These are phyloP conservation scores for Haliaeetus leucogaster DNA, from an alignment of 2,113 vertebrate species.

Conservation along the genomic window DNA sequence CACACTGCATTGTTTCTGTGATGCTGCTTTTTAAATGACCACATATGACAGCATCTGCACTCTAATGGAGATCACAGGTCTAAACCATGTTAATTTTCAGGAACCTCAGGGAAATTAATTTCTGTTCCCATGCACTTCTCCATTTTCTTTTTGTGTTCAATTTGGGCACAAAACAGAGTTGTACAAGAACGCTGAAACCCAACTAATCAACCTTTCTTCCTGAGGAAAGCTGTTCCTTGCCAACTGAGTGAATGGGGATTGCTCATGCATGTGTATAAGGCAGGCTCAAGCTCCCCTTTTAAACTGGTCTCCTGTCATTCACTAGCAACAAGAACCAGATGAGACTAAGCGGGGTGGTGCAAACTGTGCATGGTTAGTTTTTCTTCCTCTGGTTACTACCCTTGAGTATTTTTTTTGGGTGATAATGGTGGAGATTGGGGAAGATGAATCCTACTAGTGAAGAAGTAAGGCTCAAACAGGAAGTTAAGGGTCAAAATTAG, in stretches of 20 bases:
- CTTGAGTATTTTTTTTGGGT: background rate
- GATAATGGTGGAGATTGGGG: background rate
- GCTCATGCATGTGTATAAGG: fast-evolving
- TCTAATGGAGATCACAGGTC: background rate
- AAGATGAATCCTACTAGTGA: background rate
- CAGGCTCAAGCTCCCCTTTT: background rate
- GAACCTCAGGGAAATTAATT: background rate
- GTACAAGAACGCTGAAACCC: background rate
- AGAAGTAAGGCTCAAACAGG: background rate
- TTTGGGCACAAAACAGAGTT: background rate
- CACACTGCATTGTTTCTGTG: background rate
- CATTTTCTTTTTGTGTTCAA: background rate
- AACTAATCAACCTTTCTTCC: background rate
- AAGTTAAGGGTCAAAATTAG: background rate
- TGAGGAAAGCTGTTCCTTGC: background rate
- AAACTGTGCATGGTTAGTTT: background rate
- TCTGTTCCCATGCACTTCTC: background rate
- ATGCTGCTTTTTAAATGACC: background rate
- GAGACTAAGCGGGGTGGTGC: background rate
- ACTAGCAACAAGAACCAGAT: background rate
- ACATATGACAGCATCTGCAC: background rate
- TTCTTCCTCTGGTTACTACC: background rate
- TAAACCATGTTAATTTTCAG: background rate
- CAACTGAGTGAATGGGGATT: fast-evolving
- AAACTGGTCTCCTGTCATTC: background rate